A percentile compares a stretch with the other conserved stretches of the same genome.
phyloP scores from a whole-genome alignment of 2,113 vertebrate species.

The Centropus unirufus region DNA sequence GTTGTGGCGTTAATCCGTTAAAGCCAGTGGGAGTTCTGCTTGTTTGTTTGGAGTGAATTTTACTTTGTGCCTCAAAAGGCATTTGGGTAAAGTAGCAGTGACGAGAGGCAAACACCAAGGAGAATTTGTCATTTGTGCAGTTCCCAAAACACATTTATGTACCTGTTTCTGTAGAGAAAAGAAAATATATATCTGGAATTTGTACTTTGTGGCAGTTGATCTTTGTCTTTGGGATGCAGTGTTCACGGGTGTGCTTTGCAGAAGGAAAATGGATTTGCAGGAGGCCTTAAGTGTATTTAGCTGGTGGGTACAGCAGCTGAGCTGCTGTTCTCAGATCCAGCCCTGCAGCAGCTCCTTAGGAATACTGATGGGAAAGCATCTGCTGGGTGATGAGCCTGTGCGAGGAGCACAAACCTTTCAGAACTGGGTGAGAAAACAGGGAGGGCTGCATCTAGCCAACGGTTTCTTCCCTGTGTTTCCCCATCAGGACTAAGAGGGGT shows the following conservation, averaged over 20 bases:
- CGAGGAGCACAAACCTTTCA: not conserved
- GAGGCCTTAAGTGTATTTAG: not conserved
- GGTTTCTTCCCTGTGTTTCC: rapidly evolving
- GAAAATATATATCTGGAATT: not conserved
- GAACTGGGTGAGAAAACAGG: not conserved
- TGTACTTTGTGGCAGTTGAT: not conserved
- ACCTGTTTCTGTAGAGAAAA: not conserved
- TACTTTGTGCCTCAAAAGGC: not conserved
- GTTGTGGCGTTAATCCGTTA: not conserved
- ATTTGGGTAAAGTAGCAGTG: not conserved
- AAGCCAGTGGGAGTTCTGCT: not conserved
- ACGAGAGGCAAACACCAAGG: not conserved
- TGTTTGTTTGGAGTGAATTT: not conserved
- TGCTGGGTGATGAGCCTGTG: not conserved
- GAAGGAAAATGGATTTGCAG: not conserved
- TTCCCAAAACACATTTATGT: not conserved
- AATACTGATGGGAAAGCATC: rapidly evolving
- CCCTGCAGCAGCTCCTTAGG: not conserved
- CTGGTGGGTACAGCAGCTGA: not conserved
- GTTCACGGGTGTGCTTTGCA: not conserved
- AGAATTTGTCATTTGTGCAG: not conserved
- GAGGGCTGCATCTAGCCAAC: not conserved
- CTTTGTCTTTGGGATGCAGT: not conserved
- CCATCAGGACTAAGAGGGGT: rapidly evolving
- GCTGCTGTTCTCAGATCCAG: not conserved